These are phyloP conservation scores for Augochlora pura DNA, from an alignment of 1,140 invertebrate species.

Conservation along the genomic window DNA sequence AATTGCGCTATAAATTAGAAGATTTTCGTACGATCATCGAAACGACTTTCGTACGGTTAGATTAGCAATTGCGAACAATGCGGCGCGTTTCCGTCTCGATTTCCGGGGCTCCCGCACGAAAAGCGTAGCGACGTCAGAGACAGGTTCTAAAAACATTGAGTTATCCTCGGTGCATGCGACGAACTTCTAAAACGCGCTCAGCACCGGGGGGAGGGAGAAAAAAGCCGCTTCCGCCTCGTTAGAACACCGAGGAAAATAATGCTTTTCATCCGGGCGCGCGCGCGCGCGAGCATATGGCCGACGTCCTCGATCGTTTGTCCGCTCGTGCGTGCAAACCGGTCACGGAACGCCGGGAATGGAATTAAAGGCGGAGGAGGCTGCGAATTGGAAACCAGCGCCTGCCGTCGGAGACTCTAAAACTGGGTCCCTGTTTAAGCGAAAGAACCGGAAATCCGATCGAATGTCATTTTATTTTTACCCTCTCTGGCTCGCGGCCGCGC, in stretches of 20 bases:
- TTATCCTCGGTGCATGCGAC: slow-evolving; percentile 4
- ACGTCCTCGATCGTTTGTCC: slow-evolving; percentile 41
- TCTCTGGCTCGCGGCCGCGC: not conserved
- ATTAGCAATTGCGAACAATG: too few species aligned
- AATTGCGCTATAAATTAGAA: too few species aligned
- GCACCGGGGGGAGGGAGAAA: not conserved
- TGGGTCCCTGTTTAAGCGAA: not conserved
- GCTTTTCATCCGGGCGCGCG: slow-evolving; percentile 52
- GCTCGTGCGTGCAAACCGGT: slow-evolving; percentile 39
- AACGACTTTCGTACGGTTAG: too few species aligned
- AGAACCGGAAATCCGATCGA: not conserved
- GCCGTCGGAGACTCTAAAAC: not conserved
- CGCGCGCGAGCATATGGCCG: slow-evolving; percentile 28
- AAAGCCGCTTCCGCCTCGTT: slow-evolving; percentile 20
- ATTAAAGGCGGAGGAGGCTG: slow-evolving; percentile 46
- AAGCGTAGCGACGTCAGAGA: not conserved
- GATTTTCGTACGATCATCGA: too few species aligned
- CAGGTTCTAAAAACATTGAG: slow-evolving; percentile 4
- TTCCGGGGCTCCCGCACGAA: not conserved
- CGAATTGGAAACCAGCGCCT: not conserved
- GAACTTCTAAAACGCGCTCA: slow-evolving; percentile 19
- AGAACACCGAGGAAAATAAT: slow-evolving; percentile 45
- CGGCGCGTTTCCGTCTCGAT: not conserved
- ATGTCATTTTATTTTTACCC: not conserved
- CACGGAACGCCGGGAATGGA: slow-evolving; percentile 26